Conservation (phyloP, 1,140 invertebrate genomes). For the Lerema accius region DNA sequence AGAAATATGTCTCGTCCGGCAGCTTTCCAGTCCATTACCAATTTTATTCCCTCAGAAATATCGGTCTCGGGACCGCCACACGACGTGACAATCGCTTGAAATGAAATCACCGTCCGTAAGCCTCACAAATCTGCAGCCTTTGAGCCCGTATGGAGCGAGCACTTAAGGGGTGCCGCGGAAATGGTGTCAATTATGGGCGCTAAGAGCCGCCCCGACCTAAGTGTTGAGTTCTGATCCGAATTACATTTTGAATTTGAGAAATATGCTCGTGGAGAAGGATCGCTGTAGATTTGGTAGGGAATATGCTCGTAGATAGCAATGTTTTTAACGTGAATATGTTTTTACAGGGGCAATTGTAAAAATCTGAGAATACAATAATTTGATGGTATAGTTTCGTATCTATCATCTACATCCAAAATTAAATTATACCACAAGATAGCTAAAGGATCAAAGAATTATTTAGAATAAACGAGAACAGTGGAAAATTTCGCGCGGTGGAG, state of each 20-base stretch:
- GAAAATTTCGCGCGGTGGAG: too few relatives aligned
- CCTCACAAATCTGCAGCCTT: conserved; percentile 71
- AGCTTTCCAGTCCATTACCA: conserved; percentile 77
- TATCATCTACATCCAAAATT: too few relatives aligned
- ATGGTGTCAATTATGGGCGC: conserved; percentile 79
- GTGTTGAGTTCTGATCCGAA: conserved; percentile 42
- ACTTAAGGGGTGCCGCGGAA: conserved; percentile 70
- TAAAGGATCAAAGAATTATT: too few relatives aligned
- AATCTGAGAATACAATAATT: too few relatives aligned
- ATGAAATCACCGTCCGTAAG: conserved; percentile 78
- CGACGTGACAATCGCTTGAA: conserved; percentile 76
- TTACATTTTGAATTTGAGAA: conserved; percentile 39
- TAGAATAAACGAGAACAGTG: too few relatives aligned
- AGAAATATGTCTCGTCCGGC: conserved; percentile 43
- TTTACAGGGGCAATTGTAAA: too few relatives aligned
- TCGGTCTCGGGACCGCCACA: conserved; percentile 56
- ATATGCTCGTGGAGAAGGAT: conserved; percentile 15
- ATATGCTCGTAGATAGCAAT: too few relatives aligned
- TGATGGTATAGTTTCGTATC: too few relatives aligned
- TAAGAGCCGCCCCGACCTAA: conserved; percentile 60
- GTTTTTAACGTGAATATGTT: too few relatives aligned
- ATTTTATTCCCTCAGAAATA: conserved; percentile 77
- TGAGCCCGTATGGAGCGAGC: conserved; percentile 67
- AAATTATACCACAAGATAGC: too few relatives aligned
- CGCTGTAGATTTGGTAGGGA: neutral